These are phyloP conservation scores for Cliona cf. orientalis DNA, from an alignment of 37 sponge, comb jelly and placozoan genomes.

Conservation along the genomic window DNA sequence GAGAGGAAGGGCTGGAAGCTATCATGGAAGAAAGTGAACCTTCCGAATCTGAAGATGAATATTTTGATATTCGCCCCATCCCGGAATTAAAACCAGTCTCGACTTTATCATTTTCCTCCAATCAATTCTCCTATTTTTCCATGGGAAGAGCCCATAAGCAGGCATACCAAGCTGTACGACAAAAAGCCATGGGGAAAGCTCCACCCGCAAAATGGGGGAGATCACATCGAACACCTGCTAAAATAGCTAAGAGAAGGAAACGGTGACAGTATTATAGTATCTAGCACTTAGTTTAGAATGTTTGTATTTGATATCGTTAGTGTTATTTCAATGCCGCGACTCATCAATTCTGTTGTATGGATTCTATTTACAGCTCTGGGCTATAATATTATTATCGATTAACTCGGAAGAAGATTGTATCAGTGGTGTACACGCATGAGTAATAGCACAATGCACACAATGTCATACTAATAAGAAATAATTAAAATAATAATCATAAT, in stretches of 20 bases:
- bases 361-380: too few species aligned
- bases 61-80: not conserved
- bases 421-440: too few species aligned
- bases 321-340: too few species aligned
- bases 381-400: too few species aligned
- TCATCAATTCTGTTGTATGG: too few species aligned
- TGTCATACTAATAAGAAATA: too few species aligned
- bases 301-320: too few species aligned
- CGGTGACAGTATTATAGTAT: not conserved
- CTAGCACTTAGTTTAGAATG: not conserved
- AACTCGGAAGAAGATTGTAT: too few species aligned
- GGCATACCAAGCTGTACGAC: not conserved
- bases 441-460: too few species aligned
- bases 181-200: not conserved
- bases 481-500: not conserved
- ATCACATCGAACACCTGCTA: not conserved
- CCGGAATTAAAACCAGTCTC: not conserved
- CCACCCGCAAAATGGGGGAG: not conserved
- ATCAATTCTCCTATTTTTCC: not conserved
- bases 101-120: not conserved
- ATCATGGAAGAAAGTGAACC: not conserved
- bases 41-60: not conserved
- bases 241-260: not conserved
- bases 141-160: not conserved
- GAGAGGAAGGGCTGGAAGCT: not conserved